Percentiles rank a stretch among this genome's conserved stretches.
phyloP scores from a whole-genome alignment of 2,888 invertebrate genomes.

The Drosophila suboccidentalis region DNA sequence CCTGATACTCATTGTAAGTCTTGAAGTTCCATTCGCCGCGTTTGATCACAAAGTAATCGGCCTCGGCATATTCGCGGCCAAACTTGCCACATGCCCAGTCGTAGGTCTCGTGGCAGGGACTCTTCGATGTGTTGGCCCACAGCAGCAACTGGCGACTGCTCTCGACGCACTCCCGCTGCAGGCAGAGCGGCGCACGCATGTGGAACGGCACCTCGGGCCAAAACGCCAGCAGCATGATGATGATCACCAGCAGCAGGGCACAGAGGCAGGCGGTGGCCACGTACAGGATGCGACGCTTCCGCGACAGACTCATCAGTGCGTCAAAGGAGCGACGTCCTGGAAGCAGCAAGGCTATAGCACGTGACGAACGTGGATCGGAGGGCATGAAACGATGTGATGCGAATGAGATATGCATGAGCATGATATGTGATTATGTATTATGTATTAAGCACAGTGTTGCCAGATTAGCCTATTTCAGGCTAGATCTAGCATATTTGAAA shows the following conservation, averaged over 20 bases:
- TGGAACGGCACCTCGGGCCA: slow-evolving; percentile 85
- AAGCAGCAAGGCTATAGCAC: slow-evolving; percentile 77
- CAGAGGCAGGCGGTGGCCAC: slow-evolving; percentile 83
- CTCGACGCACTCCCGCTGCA: slow-evolving; percentile 84
- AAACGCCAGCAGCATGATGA: slow-evolving; percentile 83
- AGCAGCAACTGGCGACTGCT: slow-evolving; percentile 84
- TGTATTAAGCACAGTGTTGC: background rate
- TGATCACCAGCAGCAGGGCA: slow-evolving; percentile 82
- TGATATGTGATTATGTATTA: slow-evolving; percentile 6
- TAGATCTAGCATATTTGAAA: no score
- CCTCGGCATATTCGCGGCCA: slow-evolving; percentile 81
- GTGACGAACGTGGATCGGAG: background rate
- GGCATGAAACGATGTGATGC: slow-evolving; percentile 33
- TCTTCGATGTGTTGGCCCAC: slow-evolving; percentile 84
- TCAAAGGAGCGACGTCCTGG: slow-evolving; percentile 83
- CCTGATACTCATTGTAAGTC: slow-evolving; percentile 85
- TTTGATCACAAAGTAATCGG: slow-evolving; percentile 84
- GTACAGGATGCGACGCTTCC: slow-evolving; percentile 83
- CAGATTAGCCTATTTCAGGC: no score
- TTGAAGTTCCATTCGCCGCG: slow-evolving; percentile 85
- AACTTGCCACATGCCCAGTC: slow-evolving; percentile 85
- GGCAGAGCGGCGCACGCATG: slow-evolving; percentile 83
- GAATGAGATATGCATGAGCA: slow-evolving; percentile 28
- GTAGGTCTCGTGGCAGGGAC: slow-evolving; percentile 84
- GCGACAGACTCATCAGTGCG: slow-evolving; percentile 82